Base-by-base conservation (phyloP, 1,140 invertebrate species). In the Coenobita brevimanus region DNA sequence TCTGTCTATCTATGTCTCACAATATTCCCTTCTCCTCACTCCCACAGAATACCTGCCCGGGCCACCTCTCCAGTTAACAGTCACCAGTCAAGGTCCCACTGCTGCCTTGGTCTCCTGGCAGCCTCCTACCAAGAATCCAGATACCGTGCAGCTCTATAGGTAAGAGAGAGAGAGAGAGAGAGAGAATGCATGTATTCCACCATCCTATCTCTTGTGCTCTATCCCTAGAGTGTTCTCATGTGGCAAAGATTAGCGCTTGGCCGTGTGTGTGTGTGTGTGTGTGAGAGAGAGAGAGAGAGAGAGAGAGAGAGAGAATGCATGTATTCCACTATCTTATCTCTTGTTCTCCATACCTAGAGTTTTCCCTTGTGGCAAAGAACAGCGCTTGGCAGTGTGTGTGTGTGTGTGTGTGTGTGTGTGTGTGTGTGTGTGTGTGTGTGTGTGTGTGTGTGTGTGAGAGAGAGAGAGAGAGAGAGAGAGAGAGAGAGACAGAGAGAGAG, bases 111-210 rank as follows among this genome's bases (percentile, higher is more conserved):
- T 96, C 4, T 93, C 94, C 80, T 97, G 96, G 96, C 95, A 97
- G 91, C 94, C 94, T 21, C 96, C 96, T 57, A 91, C 94, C 46
- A 97, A 97, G 92, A 97, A 97, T 92, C 96, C 96, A 2, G 94
- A 96, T 89, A 95, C 95, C 10, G 96, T 97, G n/a, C 96, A 96
- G 92, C 93, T 96, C 88, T 97, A 97, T 93, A 94, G 96, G 93
- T 93, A 84, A 89, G 88, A 80, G 8, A n/a, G n/a, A n/a, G n/a
- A n/a, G n/a, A n/a, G n/a, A n/a, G n/a, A n/a, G n/a, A n/a, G n/a
- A n/a, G n/a, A n/a, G n/a, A n/a, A n/a, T n/a, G n/a, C n/a, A n/a
- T n/a, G n/a, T n/a, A n/a, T n/a, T n/a, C n/a, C n/a, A n/a, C n/a
- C n/a, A n/a, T n/a, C n/a, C n/a, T n/a, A n/a, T n/a, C n/a, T n/a